Percentiles rank a stretch among this genome's conserved stretches.
These are phyloP conservation scores for Centruroides sculpturatus DNA, from an alignment of 1,140 invertebrate species.

Conservation along the genomic window DNA sequence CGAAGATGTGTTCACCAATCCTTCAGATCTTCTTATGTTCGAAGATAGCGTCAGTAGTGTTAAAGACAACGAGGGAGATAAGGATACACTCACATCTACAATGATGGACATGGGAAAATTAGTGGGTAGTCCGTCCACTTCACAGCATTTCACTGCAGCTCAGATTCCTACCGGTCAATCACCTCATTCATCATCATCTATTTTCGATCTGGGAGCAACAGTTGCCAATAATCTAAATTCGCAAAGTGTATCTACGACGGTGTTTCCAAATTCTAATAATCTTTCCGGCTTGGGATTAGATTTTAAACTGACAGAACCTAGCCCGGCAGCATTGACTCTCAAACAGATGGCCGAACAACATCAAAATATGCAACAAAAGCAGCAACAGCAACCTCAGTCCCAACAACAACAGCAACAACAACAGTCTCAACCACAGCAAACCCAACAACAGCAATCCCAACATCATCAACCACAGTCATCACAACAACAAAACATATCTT, in stretches of 20 bases:
- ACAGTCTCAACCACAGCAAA: not conserved
- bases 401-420: not conserved
- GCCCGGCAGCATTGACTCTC: constrained; percentile 78
- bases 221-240: too few species aligned
- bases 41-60: constrained; percentile 4
- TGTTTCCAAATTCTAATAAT: too few species aligned
- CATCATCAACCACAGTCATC: too few species aligned
- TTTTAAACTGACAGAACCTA: constrained; percentile 27
- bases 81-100: constrained; percentile 3
- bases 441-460: too few species aligned
- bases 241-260: too few species aligned
- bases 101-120: not conserved
- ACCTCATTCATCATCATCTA: too few species aligned
- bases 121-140: too few species aligned
- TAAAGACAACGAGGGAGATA: constrained; percentile 1
- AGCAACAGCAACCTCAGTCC: constrained; percentile 3
- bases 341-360: constrained; percentile 95
- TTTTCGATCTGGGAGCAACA: too few species aligned
- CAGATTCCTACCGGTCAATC: too few species aligned
- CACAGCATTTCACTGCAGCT: too few species aligned
- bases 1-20: constrained; percentile 52
- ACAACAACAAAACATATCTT: too few species aligned
- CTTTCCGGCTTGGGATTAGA: constrained; percentile 20
- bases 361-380: constrained; percentile 58
- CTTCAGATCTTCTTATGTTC: constrained; percentile 45